phyloP scores from a whole-genome alignment of 2,888 invertebrate species.

The Dinocampus coccinellae region DNA sequence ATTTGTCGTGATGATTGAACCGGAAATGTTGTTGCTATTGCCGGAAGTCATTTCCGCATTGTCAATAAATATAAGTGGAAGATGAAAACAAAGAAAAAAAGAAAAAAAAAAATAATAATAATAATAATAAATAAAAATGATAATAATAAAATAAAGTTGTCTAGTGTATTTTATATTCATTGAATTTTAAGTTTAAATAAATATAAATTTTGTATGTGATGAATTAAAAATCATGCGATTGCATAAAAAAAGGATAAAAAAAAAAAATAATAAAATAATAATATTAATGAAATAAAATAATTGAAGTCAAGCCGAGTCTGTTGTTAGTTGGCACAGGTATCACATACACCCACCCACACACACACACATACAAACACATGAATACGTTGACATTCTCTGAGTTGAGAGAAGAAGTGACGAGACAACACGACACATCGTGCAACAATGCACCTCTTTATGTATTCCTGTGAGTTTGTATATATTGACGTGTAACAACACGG shows the following conservation, averaged over 20 bases:
- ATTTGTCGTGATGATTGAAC: slow-evolving; percentile 24
- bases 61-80: slow-evolving; percentile 38
- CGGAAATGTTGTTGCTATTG: slow-evolving; percentile 53
- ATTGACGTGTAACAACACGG: slow-evolving; percentile 23
- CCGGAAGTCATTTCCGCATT: slow-evolving; percentile 60
- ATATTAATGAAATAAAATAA: not conserved
- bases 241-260: not conserved
- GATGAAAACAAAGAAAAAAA: slow-evolving; percentile 33
- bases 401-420: not conserved
- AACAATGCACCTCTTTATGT: slow-evolving; percentile 56
- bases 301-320: not conserved
- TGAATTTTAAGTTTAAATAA: not conserved
- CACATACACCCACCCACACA: too few species aligned
- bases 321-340: slow-evolving; percentile 29
- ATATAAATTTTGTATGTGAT: not conserved
- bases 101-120: not conserved
- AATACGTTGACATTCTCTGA: slow-evolving; percentile 28
- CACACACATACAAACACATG: too few species aligned
- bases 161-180: too few species aligned
- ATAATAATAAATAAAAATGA: not conserved
- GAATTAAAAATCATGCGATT: too few species aligned
- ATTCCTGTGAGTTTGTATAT: slow-evolving; percentile 52
- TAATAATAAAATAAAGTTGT: slow-evolving; percentile 9
- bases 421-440: slow-evolving; percentile 50
- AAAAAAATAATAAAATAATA: not conserved